Percentiles rank a stretch among this genome's conserved stretches.
Conservation (phyloP, 2,797 vertebrate species). For the Notamacropus eugenii region DNA sequence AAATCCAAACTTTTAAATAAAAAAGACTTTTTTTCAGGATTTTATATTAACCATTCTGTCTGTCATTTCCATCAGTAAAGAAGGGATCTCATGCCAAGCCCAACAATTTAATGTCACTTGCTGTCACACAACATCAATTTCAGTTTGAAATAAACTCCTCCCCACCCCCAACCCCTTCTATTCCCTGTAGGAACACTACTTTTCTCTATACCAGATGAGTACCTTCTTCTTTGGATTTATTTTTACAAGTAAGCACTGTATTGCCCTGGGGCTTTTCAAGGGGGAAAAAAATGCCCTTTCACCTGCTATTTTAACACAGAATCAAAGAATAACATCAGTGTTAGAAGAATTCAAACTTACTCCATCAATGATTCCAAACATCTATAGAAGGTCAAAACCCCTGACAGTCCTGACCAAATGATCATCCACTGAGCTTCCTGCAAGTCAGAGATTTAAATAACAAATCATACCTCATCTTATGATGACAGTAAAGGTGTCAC, state of each 20-base stretch:
- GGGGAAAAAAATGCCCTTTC: not conserved
- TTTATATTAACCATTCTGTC: slow-evolving; percentile 52
- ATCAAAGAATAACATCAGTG: not conserved
- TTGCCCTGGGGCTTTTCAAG: slow-evolving; percentile 16
- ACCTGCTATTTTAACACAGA: not conserved
- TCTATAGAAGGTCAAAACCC: not conserved
- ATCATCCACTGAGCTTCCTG: not conserved
- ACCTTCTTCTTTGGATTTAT: slow-evolving; percentile 11
- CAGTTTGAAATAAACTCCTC: slow-evolving; percentile 64
- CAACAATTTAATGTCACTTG: slow-evolving; percentile 31
- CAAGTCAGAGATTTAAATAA: not conserved
- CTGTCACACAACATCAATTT: slow-evolving; percentile 63
- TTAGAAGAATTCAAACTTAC: not conserved
- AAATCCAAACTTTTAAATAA: slow-evolving; percentile 75
- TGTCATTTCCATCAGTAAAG: not conserved
- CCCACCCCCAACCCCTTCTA: not conserved
- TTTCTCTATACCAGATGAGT: slow-evolving; percentile 19
- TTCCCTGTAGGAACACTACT: slow-evolving; percentile 1
- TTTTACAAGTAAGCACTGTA: slow-evolving; percentile 11
- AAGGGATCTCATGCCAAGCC: slow-evolving; percentile 22
- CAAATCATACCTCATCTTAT: not conserved
- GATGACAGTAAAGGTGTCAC: not conserved
- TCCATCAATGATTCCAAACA: not conserved
- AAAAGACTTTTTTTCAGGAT: slow-evolving; percentile 61
- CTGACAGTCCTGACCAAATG: not conserved